A percentile compares a stretch with the other conserved stretches of the same genome.
Conservation (phyloP, 2,113 vertebrate genomes). For the Plecturocebus donacophilus region DNA sequence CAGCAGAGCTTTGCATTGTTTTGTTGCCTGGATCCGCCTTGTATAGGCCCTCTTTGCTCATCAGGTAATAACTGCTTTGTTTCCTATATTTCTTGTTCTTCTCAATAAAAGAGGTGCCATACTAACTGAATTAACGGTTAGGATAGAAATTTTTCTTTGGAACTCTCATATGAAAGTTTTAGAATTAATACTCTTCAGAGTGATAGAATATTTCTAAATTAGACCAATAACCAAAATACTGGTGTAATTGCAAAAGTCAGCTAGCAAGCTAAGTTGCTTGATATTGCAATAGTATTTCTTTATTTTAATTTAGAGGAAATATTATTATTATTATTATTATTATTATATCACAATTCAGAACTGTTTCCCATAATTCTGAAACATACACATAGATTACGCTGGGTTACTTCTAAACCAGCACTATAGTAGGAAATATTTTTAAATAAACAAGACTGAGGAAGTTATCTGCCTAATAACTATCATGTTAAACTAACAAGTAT, state of each 20-base stretch:
- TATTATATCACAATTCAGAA: not conserved
- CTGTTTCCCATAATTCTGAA: not conserved
- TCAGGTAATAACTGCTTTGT: not conserved
- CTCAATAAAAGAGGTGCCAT: not conserved
- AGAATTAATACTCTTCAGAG: conserved; percentile 1
- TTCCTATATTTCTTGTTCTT: not conserved
- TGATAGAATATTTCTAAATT: not conserved
- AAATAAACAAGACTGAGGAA: not conserved
- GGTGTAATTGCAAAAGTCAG: not conserved
- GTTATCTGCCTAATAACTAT: not conserved
- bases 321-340: not conserved
- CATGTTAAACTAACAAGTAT: not conserved
- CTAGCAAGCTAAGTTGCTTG: not conserved
- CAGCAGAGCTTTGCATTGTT: not conserved
- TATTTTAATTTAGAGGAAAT: conserved; percentile 24
- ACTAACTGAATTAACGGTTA: not conserved
- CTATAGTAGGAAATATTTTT: not conserved
- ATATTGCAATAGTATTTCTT: not conserved
- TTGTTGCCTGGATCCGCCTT: not conserved
- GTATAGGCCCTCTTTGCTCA: not conserved
- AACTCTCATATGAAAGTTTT: not conserved
- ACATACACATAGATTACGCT: not conserved
- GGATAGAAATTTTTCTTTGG: not conserved
- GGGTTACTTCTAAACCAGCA: not conserved
- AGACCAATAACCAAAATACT: not conserved